Base-by-base conservation (phyloP, 2,888 invertebrate species). In the Tenthredo livida region DNA sequence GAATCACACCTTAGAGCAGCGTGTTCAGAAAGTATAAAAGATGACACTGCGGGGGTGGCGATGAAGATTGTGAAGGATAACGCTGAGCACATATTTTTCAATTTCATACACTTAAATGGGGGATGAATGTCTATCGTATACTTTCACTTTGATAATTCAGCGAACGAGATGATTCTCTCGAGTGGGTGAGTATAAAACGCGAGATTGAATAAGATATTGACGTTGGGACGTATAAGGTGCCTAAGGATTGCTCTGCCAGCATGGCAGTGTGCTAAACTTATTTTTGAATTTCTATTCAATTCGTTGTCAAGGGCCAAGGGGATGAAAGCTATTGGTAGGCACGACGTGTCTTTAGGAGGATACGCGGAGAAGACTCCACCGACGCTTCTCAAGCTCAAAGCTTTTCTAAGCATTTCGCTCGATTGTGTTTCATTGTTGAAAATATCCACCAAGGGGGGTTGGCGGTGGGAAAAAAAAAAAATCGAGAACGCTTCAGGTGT, bases 351-450 rank as follows among this genome's bases (percentile, higher is more conserved):
- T 58, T 80, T 21, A 37, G 61, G n/a, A 61, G 61, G 40, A 80
- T 80, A 80, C 80, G 77, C 29, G 58, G 37, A 37, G 37, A 40
- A 61, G 61, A 61, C 21, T 37, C 37, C 61, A 61, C 21, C 12
- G 61, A 80, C 33, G 37, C 58, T 61, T 58, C 61, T 61, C 58
- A 54, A 80, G 80, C 37, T 40, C 58, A 17, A 50, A 80, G 61
- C 58, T 58, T 80, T 80, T 80, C 40, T 80, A 54, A 77, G 77
- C 77, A 77, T 54, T 77, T 77, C n/a, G 2, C 29, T 54, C 77
- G 54, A 77, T 77, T 77, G 29, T 77, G 37, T 80, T 37, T 61
- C 80, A 80, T 80, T 80, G 80, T 80, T 80, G n/a, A 80, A 80
- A 61, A 80, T 58, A 80, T 80, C 54, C 54, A 77, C 54, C 54